These are phyloP conservation scores for Palythoa grandis DNA, from an alignment of 92 coral and sea anemone genomes.

Conservation along the genomic window DNA sequence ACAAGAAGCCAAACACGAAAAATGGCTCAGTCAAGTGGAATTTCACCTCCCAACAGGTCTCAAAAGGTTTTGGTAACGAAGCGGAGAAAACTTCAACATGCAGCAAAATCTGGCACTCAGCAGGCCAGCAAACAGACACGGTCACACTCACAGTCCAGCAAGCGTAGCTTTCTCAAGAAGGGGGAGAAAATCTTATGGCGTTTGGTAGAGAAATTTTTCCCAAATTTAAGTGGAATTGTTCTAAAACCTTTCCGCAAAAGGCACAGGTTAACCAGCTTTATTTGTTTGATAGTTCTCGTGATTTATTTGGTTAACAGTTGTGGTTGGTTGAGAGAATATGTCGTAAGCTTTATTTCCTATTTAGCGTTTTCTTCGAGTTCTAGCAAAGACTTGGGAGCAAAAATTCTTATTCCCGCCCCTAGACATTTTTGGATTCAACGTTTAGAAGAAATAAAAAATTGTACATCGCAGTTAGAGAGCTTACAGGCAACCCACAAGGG, in stretches of 20 bases:
- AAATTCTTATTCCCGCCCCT: slow-evolving; percentile 58
- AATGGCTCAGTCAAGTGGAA: slow-evolving; percentile 19
- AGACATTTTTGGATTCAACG: slow-evolving; percentile 73
- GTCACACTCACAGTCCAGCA: neutral
- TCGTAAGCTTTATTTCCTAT: neutral
- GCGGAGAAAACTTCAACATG: neutral
- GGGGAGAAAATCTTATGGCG: slow-evolving; percentile 29
- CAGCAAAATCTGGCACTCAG: neutral
- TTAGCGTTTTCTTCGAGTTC: neutral
- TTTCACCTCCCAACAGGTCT: neutral
- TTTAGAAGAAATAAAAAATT: slow-evolving; percentile 50
- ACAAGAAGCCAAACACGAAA: slow-evolving; percentile 41
- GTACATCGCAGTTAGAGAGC: slow-evolving; percentile 45
- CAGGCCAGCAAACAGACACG: neutral
- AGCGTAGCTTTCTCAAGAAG: slow-evolving; percentile 3
- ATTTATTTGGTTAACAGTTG: slow-evolving; percentile 9
- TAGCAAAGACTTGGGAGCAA: neutral
- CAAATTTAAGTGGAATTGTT: slow-evolving; percentile 15
- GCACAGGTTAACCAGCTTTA: neutral
- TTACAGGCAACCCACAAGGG: slow-evolving; percentile 55
- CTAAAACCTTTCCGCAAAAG: slow-evolving; percentile 39
- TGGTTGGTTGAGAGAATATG: slow-evolving; percentile 5
- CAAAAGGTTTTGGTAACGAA: neutral
- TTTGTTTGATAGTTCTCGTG: slow-evolving; percentile 12
- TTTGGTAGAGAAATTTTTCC: slow-evolving; percentile 27